Conservation (phyloP, 2,113 vertebrate genomes). For the Acrocephalus kingi region DNA sequence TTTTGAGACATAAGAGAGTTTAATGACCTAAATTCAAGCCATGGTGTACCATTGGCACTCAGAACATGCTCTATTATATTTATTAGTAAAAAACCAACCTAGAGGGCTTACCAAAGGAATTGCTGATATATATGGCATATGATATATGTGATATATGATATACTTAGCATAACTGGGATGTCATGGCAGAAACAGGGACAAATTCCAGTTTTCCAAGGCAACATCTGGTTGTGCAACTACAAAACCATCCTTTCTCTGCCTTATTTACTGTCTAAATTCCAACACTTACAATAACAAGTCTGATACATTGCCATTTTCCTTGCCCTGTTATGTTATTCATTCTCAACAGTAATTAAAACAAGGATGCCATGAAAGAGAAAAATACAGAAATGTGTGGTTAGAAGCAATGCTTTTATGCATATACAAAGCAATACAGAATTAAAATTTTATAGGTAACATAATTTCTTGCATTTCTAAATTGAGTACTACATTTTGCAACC, state of each 20-base stretch:
- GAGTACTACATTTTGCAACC: neutral
- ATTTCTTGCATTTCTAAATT: conserved; percentile 18
- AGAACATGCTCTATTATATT: neutral
- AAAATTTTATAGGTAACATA: conserved; percentile 40
- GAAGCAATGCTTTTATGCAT: conserved; percentile 5
- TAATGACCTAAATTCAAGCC: neutral
- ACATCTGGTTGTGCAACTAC: neutral
- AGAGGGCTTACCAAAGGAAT: neutral
- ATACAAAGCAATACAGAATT: conserved; percentile 32
- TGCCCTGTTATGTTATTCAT: conserved; percentile 18
- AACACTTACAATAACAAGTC: conserved; percentile 4
- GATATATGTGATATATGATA: neutral
- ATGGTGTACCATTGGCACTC: neutral
- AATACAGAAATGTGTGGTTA: conserved; percentile 17
- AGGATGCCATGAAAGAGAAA: conserved; percentile 23
- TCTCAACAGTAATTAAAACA: conserved; percentile 44
- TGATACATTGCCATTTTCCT: conserved; percentile 24
- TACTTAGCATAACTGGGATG: neutral
- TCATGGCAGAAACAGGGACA: neutral
- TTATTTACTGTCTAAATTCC: conserved; percentile 21
- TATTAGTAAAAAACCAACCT: neutral
- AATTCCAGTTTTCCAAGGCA: neutral
- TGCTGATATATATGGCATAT: neutral
- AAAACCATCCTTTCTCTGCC: neutral
- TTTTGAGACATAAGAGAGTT: neutral